Percentiles rank a stretch among this genome's conserved stretches.
phyloP scores from a whole-genome alignment of 2,888 invertebrate genomes.

The Aphelenchoides bicaudatus region DNA sequence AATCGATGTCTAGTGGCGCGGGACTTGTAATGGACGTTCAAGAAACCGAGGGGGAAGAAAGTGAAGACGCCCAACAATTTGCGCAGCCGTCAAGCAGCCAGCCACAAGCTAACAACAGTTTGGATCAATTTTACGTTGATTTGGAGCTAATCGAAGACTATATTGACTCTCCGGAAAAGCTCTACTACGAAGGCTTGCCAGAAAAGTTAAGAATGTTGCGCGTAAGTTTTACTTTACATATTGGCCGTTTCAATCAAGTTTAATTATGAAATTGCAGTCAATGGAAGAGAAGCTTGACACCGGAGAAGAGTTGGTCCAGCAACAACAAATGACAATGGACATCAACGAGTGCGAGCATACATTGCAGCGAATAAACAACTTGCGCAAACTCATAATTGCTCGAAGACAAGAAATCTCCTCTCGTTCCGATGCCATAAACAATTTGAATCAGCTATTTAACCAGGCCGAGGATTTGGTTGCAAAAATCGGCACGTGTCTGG shows the following conservation, averaged over 20 bases:
- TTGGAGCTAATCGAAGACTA: conserved; percentile 34
- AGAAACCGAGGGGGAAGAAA: conserved; percentile 31
- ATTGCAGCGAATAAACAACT: conserved; percentile 23
- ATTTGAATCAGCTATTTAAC: conserved; percentile 20
- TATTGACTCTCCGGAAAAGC: conserved; percentile 27
- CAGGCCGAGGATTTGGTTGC: conserved; percentile 30
- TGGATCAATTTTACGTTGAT: conserved; percentile 32
- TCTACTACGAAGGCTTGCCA: conserved; percentile 33
- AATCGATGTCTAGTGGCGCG: conserved; percentile 27
- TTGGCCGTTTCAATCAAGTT: not conserved
- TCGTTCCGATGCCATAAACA: not conserved
- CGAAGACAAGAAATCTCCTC: conserved; percentile 8
- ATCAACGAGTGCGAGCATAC: conserved; percentile 45
- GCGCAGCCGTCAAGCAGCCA: not conserved
- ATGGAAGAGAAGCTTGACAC: conserved; percentile 27
- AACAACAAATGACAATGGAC: conserved; percentile 53
- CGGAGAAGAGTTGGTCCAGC: conserved; percentile 35
- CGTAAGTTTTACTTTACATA: conserved; percentile 16
- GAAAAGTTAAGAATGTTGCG: conserved; percentile 28
- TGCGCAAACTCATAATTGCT: conserved; percentile 17
- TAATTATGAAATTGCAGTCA: not conserved
- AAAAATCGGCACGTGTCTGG: conserved; percentile 21
- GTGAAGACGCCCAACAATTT: conserved; percentile 8
- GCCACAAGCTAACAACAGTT: conserved; percentile 8
- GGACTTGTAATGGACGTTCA: conserved; percentile 52